phyloP scores from a whole-genome alignment of 37 sponge, comb jelly and placozoan genomes.

The Oscarella lobularis region DNA sequence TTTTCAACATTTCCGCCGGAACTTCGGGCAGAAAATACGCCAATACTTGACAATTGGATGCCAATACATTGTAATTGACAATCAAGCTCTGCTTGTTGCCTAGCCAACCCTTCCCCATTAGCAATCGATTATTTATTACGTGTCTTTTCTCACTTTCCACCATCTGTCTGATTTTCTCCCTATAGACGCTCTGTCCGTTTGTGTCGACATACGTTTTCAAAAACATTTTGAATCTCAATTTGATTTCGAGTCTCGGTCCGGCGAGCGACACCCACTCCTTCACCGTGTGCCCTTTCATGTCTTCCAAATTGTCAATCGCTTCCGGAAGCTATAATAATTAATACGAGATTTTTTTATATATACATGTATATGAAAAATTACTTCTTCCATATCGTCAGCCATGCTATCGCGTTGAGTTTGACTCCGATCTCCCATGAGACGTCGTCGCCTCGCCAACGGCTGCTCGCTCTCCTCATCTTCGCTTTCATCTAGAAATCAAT shows the following conservation, averaged over 20 bases:
- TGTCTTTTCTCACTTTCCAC: conserved; percentile 55
- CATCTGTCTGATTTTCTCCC: conserved; percentile 92
- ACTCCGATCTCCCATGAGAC: too few relatives aligned
- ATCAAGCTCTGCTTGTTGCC: conserved; percentile 86
- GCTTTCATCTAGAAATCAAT: conserved; percentile 25
- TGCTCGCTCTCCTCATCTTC: conserved; percentile 59
- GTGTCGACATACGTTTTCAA: conserved; percentile 72
- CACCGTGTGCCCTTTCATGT: conserved; percentile 89
- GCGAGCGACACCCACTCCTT: conserved; percentile 98
- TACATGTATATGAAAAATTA: neutral
- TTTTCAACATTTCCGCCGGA: conserved; percentile 90
- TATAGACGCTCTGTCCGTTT: conserved; percentile 65
- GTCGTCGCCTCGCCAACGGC: conserved; percentile 16
- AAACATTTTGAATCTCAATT: conserved; percentile 88
- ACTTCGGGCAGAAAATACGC: conserved; percentile 99
- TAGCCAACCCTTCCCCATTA: too few relatives aligned
- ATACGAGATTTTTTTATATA: neutral
- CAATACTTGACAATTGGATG: conserved; percentile 58
- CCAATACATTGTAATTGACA: conserved; percentile 83
- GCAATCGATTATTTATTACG: neutral
- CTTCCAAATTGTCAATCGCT: conserved; percentile 90
- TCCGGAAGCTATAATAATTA: conserved; percentile 44
- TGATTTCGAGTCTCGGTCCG: conserved; percentile 87
- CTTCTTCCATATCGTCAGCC: neutral
- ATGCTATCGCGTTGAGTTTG: too few relatives aligned